Evolutionary conservation across 1,140 invertebrate genomes (phyloP).

Genomic region (Drosophila cardini): DNA sequence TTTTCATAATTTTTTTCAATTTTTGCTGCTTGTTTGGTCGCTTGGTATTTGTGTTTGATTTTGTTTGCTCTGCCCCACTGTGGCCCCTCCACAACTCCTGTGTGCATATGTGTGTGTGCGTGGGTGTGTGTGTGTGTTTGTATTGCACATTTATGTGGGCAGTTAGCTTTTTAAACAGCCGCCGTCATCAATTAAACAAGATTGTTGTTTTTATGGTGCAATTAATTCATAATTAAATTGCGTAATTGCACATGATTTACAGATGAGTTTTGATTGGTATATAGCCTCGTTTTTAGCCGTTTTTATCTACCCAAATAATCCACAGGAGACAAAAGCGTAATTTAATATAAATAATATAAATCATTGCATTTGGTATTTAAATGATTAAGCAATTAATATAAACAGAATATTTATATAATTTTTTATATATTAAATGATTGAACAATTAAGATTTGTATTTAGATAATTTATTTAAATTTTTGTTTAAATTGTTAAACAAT

Average conservation of each 20-base stretch:
- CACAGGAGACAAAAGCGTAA: background rate
- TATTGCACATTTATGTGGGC: slow-evolving; percentile 74
- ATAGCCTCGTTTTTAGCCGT: background rate
- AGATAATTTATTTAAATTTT: too few relatives aligned
- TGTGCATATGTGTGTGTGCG: slow-evolving; percentile 18
- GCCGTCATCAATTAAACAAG: slow-evolving; percentile 68
- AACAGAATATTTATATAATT: too few relatives aligned
- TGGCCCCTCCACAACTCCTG: slow-evolving; percentile 14
- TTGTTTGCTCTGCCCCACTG: slow-evolving; percentile 39
- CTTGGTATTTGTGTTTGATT: slow-evolving; percentile 71
- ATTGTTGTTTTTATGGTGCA: slow-evolving; percentile 74
- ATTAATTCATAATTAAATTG: slow-evolving; percentile 79
- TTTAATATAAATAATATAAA: background rate
- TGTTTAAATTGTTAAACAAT: too few relatives aligned
- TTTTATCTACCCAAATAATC: slow-evolving; percentile 5
- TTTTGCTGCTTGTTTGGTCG: slow-evolving; percentile 41
- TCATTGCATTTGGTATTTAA: background rate
- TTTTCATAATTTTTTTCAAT: slow-evolving; percentile 70
- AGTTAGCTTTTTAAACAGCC: slow-evolving; percentile 64
- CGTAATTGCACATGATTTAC: slow-evolving; percentile 66
- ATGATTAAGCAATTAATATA: background rate
- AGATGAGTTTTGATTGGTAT: slow-evolving; percentile 32
- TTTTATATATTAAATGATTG: too few relatives aligned
- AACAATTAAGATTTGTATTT: too few relatives aligned
- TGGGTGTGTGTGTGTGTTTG: slow-evolving; percentile 30